A percentile compares a stretch with the other conserved stretches of the same genome.
Conservation (phyloP, 1,140 invertebrate species). For the Formica exsecta region DNA sequence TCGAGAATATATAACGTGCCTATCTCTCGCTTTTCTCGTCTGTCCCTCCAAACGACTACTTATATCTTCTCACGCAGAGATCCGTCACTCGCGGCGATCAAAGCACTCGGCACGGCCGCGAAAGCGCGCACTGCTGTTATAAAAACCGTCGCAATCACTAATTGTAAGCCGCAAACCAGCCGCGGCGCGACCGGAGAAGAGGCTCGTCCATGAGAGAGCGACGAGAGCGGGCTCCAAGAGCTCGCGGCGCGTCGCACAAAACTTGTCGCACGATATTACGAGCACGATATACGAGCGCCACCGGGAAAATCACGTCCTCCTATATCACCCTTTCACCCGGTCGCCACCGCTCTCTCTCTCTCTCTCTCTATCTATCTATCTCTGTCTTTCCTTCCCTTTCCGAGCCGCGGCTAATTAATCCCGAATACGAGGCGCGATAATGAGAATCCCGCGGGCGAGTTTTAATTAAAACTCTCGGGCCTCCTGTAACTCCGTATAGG, state of each 20-base stretch:
- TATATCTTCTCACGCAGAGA: slow-evolving; percentile 55
- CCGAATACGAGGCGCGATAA: slow-evolving; percentile 59
- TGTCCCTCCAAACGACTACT: neutral
- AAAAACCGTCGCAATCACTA: slow-evolving; percentile 14
- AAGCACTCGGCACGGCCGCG: slow-evolving; percentile 39
- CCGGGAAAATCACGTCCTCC: slow-evolving; percentile 5
- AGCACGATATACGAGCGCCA: neutral
- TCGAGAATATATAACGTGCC: neutral
- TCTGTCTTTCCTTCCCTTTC: too few relatives aligned
- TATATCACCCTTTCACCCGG: slow-evolving; percentile 5
- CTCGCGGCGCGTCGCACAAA: neutral
- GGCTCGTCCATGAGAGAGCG: slow-evolving; percentile 44
- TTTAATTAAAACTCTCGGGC: slow-evolving; percentile 70
- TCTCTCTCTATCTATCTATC: too few relatives aligned
- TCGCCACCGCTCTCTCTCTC: neutral
- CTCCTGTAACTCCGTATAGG: neutral
- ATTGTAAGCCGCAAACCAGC: neutral
- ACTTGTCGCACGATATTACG: slow-evolving; percentile 20
- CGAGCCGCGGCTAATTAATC: slow-evolving; percentile 65
- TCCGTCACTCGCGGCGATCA: slow-evolving; percentile 70
- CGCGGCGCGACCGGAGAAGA: slow-evolving; percentile 23
- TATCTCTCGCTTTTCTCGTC: neutral
- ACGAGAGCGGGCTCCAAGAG: slow-evolving; percentile 9
- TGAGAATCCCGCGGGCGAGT: slow-evolving; percentile 43
- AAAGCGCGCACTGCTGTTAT: slow-evolving; percentile 1